phyloP scores from a whole-genome alignment of 1,140 invertebrate genomes.

The Radopholus similis region DNA sequence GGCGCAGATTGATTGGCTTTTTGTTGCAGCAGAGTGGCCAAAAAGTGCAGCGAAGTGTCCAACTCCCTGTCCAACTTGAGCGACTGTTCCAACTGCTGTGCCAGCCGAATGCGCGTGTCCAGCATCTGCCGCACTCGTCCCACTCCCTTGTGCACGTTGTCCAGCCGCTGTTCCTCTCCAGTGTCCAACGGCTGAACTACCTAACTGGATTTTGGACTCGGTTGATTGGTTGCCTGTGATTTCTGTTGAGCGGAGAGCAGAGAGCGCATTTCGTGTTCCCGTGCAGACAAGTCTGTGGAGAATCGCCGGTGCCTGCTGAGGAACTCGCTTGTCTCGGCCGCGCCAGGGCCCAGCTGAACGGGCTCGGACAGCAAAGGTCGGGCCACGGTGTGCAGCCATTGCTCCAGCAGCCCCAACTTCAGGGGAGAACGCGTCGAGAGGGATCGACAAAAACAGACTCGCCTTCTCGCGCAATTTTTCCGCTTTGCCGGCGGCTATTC shows the following conservation, averaged over 20 bases:
- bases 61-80: slow-evolving; percentile 49
- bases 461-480: slow-evolving; percentile 30
- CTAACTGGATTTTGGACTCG: too few species aligned
- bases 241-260: slow-evolving; percentile 38
- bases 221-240: slow-evolving; percentile 10
- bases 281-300: slow-evolving; percentile 40
- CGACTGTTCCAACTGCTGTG: slow-evolving; percentile 30
- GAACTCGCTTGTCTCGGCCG: slow-evolving; percentile 35
- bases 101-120: slow-evolving; percentile 12
- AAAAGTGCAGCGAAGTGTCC: slow-evolving; percentile 45
- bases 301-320: slow-evolving; percentile 44
- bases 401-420: slow-evolving; percentile 25
- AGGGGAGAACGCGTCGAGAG: background rate
- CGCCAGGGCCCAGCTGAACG: background rate
- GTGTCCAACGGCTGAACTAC: background rate
- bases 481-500: slow-evolving; percentile 21
- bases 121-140: background rate
- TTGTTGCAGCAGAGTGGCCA: slow-evolving; percentile 32
- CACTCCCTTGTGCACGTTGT: background rate
- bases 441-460: background rate
- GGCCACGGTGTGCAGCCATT: slow-evolving; percentile 44
- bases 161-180: background rate
- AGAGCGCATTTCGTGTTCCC: slow-evolving; percentile 31
- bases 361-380: slow-evolving; percentile 39
- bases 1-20: slow-evolving; percentile 33